Conservation (phyloP, 2,888 invertebrate species). For the Thereva nobilitata region DNA sequence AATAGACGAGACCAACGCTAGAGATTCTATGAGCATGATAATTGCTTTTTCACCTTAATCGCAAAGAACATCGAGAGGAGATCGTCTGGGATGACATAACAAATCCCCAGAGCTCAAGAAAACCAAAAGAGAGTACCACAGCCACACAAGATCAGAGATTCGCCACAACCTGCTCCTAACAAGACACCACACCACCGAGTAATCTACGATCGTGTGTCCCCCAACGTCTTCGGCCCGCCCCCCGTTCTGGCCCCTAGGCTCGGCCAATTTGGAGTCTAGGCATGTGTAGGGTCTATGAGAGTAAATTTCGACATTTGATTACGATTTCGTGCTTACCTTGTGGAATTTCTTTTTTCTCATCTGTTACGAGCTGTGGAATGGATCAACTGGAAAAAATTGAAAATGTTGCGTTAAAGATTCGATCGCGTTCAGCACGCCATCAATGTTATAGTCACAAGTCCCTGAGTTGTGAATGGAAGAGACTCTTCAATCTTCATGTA, state of each 20-base stretch:
- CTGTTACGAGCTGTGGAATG: slow-evolving; percentile 16
- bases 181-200: not conserved
- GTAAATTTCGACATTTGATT: slow-evolving; percentile 32
- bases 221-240: too few species aligned
- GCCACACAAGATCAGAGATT: slow-evolving; percentile 20
- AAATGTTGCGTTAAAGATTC: slow-evolving; percentile 34
- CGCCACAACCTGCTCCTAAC: slow-evolving; percentile 23
- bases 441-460: slow-evolving; percentile 18
- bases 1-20: slow-evolving; percentile 10
- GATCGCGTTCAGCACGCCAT: slow-evolving; percentile 33
- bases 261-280: not conserved
- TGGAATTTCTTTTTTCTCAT: slow-evolving; percentile 27
- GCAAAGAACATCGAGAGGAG: not conserved
- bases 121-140: not conserved
- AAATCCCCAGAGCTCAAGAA: slow-evolving; percentile 19
- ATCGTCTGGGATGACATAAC: slow-evolving; percentile 11
- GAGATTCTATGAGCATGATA: slow-evolving; percentile 8
- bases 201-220: too few species aligned
- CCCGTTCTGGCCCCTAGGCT: too few species aligned
- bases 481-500: not conserved
- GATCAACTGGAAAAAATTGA: slow-evolving; percentile 35
- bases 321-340: slow-evolving; percentile 32
- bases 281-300: slow-evolving; percentile 17
- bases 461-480: slow-evolving; percentile 10
- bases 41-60: slow-evolving; percentile 1